Evolutionary conservation across 1,140 invertebrate species (phyloP).

Genomic region (Triops cancriformis): DNA sequence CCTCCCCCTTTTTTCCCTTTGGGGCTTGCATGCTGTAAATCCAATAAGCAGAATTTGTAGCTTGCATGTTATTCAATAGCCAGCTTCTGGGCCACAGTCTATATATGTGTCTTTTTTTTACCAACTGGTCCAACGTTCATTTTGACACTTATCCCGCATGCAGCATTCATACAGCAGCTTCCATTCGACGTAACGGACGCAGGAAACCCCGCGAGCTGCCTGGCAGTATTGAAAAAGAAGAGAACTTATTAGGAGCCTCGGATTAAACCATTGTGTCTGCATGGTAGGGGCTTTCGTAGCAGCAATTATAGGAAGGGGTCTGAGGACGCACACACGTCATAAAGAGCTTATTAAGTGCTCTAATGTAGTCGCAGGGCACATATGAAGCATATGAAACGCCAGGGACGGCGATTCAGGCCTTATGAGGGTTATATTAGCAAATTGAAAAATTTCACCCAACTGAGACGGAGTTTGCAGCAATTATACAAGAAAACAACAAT

Average conservation of each 20-base stretch:
- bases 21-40: not conserved
- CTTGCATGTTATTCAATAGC: not conserved
- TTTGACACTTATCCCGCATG: too few species aligned
- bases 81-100: not conserved
- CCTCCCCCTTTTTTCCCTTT: not conserved
- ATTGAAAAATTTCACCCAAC: not conserved
- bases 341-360: constrained; percentile 5
- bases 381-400: not conserved
- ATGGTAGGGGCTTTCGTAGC: not conserved
- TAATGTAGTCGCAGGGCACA: not conserved
- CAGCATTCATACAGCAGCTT: not conserved
- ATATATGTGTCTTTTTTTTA: not conserved
- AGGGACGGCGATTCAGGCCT: not conserved
- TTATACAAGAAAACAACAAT: not conserved
- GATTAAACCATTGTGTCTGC: constrained; percentile 10
- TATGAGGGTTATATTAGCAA: not conserved
- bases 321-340: constrained; percentile 4
- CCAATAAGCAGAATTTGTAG: not conserved
- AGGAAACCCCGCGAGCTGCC: not conserved
- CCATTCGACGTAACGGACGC: not conserved
- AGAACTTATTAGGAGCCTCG: not conserved
- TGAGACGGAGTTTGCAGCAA: not conserved
- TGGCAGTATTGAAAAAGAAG: not conserved
- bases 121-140: too few species aligned
- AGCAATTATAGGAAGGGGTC: not conserved